These are phyloP conservation scores for Mythimna impura DNA, from an alignment of 2,888 invertebrate species.

Conservation along the genomic window DNA sequence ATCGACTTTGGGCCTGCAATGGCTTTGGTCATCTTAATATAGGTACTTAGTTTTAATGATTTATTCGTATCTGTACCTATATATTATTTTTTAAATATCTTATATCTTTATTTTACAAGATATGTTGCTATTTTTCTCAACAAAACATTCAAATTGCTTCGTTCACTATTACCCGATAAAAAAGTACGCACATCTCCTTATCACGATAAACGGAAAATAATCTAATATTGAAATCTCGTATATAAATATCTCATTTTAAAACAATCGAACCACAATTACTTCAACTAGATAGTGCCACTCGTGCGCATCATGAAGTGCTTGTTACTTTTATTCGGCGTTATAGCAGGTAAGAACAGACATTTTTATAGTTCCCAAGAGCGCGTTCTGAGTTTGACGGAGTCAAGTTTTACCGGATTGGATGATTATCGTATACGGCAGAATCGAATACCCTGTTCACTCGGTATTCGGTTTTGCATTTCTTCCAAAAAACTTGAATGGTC, in stretches of 20 bases:
- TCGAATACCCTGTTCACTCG: too few relatives aligned
- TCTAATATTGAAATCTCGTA: slow-evolving; percentile 14
- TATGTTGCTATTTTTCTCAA: background rate
- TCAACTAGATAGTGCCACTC: slow-evolving; percentile 1
- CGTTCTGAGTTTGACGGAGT: too few relatives aligned
- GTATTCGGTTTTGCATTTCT: too few relatives aligned
- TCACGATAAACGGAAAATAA: slow-evolving; percentile 19
- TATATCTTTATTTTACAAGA: background rate
- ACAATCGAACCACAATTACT: slow-evolving; percentile 10
- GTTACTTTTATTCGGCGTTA: slow-evolving; percentile 37
- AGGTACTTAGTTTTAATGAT: too few relatives aligned
- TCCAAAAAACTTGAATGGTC: too few relatives aligned
- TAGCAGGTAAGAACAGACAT: slow-evolving; percentile 38
- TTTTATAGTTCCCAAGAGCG: background rate
- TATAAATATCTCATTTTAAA: slow-evolving; percentile 22
- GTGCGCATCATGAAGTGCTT: slow-evolving; percentile 45
- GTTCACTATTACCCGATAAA: background rate
- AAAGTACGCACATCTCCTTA: slow-evolving; percentile 7
- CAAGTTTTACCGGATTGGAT: too few relatives aligned
- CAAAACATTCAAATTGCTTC: background rate
- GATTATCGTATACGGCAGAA: too few relatives aligned
- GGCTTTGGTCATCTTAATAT: too few relatives aligned
- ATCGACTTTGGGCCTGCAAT: too few relatives aligned
- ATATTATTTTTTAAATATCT: background rate
- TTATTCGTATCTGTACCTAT: too few relatives aligned